These are phyloP conservation scores for Piscicola geometra DNA, from an alignment of 2,888 invertebrate genomes.

Conservation along the genomic window DNA sequence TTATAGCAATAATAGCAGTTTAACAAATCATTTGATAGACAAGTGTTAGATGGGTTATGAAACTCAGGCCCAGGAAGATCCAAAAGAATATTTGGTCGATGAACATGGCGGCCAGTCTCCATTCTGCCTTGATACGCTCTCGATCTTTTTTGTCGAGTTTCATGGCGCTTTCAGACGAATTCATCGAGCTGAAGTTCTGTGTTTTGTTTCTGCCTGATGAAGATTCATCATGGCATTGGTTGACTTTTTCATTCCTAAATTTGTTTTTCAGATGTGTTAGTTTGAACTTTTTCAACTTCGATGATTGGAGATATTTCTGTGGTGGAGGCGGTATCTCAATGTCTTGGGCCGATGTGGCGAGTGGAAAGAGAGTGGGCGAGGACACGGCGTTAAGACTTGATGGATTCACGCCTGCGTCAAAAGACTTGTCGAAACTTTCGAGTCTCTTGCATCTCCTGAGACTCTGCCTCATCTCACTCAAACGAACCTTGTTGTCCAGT, in stretches of 20 bases:
- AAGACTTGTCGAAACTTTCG: conserved; percentile 19
- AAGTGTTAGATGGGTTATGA: conserved; percentile 40
- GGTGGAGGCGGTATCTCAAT: neutral
- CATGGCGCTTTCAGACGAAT: conserved; percentile 13
- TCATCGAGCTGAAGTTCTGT: neutral
- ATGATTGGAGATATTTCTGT: neutral
- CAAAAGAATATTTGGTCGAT: conserved; percentile 47
- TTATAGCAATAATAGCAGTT: too few species aligned
- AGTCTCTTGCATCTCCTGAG: conserved; percentile 25
- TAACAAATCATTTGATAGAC: conserved; percentile 42
- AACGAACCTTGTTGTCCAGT: neutral
- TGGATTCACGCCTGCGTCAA: neutral
- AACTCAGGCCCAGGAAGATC: conserved; percentile 45
- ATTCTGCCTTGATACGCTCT: conserved; percentile 42
- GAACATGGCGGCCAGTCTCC: conserved; percentile 44
- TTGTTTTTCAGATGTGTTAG: neutral
- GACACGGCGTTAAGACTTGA: neutral
- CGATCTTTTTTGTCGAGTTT: conserved; percentile 33
- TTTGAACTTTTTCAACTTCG: conserved; percentile 4
- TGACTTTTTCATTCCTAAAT: neutral
- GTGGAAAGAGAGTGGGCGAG: neutral
- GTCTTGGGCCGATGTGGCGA: neutral
- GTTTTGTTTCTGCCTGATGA: neutral
- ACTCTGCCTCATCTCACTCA: conserved; percentile 5
- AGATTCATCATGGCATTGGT: neutral